Percentiles rank a stretch among this genome's conserved stretches.
phyloP scores from a whole-genome alignment of 2,113 vertebrate genomes.

The Pteruthius melanotis region DNA sequence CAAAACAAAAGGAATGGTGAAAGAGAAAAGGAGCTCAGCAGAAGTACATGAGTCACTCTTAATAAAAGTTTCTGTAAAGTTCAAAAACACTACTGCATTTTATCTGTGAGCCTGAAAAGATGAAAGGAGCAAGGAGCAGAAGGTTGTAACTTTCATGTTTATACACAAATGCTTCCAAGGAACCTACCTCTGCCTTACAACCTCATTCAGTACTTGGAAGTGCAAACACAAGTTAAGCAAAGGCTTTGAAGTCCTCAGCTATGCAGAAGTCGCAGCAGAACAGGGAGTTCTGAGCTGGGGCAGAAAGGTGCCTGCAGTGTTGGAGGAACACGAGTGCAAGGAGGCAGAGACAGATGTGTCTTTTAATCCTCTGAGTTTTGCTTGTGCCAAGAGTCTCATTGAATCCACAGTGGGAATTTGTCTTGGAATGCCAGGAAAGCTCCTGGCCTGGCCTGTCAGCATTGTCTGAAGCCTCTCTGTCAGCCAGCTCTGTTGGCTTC shows the following conservation, averaged over 20 bases:
- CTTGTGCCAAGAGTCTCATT: background rate
- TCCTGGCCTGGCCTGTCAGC: background rate
- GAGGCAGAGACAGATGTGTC: background rate
- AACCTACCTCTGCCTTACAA: slow-evolving; percentile 6
- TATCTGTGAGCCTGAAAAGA: slow-evolving; percentile 43
- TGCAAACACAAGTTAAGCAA: slow-evolving; percentile 51
- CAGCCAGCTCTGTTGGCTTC: background rate
- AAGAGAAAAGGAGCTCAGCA: background rate
- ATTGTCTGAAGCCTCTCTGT: background rate
- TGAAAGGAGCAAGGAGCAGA: slow-evolving; percentile 34
- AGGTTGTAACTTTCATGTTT: slow-evolving; percentile 64
- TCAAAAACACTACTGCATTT: slow-evolving; percentile 19
- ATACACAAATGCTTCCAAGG: slow-evolving; percentile 40
- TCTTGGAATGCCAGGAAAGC: background rate
- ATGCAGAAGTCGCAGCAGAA: slow-evolving; percentile 14
- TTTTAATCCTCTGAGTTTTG: background rate
- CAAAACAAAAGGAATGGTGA: background rate
- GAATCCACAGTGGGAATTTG: background rate
- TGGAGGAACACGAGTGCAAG: background rate
- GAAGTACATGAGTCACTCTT: background rate
- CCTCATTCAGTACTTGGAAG: slow-evolving; percentile 40
- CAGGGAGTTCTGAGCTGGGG: slow-evolving; percentile 26
- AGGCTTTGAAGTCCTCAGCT: slow-evolving; percentile 42
- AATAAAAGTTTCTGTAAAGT: slow-evolving; percentile 26
- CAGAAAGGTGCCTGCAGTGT: background rate